A percentile compares a stretch with the other conserved stretches of the same genome.
These are phyloP conservation scores for Menura novaehollandiae DNA, from an alignment of 2,113 vertebrate genomes.

Conservation along the genomic window DNA sequence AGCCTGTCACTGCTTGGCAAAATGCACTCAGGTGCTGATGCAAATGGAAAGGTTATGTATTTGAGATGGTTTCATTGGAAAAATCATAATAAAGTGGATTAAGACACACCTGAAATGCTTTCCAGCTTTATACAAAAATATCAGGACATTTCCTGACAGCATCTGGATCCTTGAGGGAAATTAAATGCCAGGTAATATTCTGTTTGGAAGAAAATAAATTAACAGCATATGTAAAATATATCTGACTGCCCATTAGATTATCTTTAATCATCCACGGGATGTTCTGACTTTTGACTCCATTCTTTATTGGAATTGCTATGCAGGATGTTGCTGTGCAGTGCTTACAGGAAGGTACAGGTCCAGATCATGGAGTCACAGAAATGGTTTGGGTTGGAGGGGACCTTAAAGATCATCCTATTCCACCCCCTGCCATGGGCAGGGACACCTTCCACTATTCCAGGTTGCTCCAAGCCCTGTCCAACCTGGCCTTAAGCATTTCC, in stretches of 20 bases:
- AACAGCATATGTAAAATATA: conserved; percentile 5
- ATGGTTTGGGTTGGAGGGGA: background rate
- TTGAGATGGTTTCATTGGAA: background rate
- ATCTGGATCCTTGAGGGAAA: conserved; percentile 22
- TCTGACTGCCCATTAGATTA: background rate
- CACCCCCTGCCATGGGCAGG: background rate
- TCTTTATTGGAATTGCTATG: background rate
- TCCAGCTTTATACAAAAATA: background rate
- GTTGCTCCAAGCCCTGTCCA: background rate
- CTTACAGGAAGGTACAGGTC: background rate
- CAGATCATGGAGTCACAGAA: background rate
- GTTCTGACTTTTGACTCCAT: background rate
- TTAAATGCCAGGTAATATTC: conserved; percentile 26
- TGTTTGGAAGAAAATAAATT: conserved; percentile 8
- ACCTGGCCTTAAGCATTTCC: background rate
- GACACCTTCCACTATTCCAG: background rate
- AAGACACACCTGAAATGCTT: background rate
- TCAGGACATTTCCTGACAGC: background rate
- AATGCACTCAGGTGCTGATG: conserved; percentile 11
- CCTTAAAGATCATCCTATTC: background rate
- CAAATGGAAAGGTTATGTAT: background rate
- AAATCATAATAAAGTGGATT: conserved; percentile 15
- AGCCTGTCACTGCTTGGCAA: conserved; percentile 10
- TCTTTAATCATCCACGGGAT: background rate
- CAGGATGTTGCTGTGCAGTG: background rate